Base-by-base conservation (phyloP, 2,113 vertebrate genomes). In the Actenoides hombroni region DNA sequence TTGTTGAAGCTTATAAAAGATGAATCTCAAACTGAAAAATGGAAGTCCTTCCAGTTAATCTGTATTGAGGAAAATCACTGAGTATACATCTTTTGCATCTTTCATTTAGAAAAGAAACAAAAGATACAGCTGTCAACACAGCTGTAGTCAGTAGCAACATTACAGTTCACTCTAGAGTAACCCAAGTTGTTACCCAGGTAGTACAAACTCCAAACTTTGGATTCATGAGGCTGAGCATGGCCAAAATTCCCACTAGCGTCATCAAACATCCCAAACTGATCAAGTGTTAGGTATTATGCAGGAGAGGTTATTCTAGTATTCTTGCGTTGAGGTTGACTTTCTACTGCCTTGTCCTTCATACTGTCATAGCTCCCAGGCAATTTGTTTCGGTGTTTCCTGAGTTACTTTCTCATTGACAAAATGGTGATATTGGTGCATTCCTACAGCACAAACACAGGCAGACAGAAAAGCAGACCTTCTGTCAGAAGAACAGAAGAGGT, bases 1-100 rank as follows among this genome's bases (percentile, higher is more conserved):
- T 95, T 95, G 89, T 94, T 77, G 61, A 90, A 53, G 33, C 71
- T 88, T 83, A 89, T 92, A 94, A 94, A 95, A 92, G 87, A 85
- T 70, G 46, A 97, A 88, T 70, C 53, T 60, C 75, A 89, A 69
- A 70, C 40, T 79, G 84, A 96, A 97, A 68, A 97, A 96, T 80
- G 25, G 97, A 88, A 69, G 85, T 79, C 69, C 61, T 82, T 75
- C 48, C 67, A 60, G 64, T 71, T 85, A 83, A 94, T 93, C 19
- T 53, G 29, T 69, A 86, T 77, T 78, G 77, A 83, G 88, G 95
- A 90, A 94, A 94, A 96, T 71, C 80, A 96, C 61, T 80, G 78
- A 91, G 53, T 65, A 86, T 46, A 46, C 7, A 83, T 67, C 49
- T 92, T 92, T 83, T 78, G 69, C 86, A 81, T 91, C 82, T 91